Conservation (phyloP, 2,113 vertebrate species). For the Paramisgurnus dabryanus region DNA sequence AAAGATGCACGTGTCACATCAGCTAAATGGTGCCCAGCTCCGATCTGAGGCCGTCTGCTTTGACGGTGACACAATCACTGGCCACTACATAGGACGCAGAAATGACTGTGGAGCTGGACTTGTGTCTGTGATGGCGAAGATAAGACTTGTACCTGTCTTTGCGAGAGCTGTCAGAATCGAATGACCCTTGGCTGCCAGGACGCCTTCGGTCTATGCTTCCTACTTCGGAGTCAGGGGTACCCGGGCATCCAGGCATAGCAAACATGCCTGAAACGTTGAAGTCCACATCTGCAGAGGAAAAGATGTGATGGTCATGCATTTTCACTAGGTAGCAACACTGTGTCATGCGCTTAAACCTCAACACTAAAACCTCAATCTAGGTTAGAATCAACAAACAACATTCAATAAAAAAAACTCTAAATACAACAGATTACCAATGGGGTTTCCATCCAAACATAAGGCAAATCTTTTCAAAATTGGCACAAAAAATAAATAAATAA, state of each 20-base stretch:
- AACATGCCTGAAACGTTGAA: slow-evolving; percentile 98
- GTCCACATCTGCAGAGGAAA: slow-evolving; percentile 84
- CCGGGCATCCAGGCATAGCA: slow-evolving; percentile 75
- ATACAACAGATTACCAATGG: too few species aligned
- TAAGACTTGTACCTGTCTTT: slow-evolving; percentile 90
- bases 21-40: slow-evolving; percentile 52
- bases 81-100: slow-evolving; percentile 77
- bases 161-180: slow-evolving; percentile 83
- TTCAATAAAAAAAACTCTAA: too few species aligned
- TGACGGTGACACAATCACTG: slow-evolving; percentile 74
- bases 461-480: too few species aligned
- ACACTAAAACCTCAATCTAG: too few species aligned
- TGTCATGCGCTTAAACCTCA: too few species aligned
- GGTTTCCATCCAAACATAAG: too few species aligned
- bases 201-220: slow-evolving; percentile 84
- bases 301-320: not conserved
- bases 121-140: slow-evolving; percentile 67
- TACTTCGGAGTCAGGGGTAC: slow-evolving; percentile 75
- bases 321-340: too few species aligned
- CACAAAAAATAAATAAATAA: too few species aligned
- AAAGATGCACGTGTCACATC: not conserved
- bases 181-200: slow-evolving; percentile 84
- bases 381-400: too few species aligned
- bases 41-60: slow-evolving; percentile 58
- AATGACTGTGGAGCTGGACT: slow-evolving; percentile 66